Percentiles rank a stretch among this genome's conserved stretches.
Evolutionary conservation across 2,113 vertebrate species (phyloP).

Genomic region (Notothenia rossii): DNA sequence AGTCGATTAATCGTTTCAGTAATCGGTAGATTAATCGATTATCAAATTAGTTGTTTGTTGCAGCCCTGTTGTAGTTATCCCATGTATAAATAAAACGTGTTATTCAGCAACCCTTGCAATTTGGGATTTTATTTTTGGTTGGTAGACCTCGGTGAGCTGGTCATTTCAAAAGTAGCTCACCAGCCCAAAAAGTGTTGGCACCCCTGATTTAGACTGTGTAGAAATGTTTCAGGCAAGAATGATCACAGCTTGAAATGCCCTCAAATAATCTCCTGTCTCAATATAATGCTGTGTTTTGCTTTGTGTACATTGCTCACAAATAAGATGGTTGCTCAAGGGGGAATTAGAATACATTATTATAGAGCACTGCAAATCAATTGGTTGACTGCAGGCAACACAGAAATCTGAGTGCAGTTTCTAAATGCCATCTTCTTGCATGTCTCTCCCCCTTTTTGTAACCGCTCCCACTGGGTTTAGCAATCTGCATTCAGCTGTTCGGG

Average conservation of each 20-base stretch:
- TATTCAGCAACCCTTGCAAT: too few species aligned
- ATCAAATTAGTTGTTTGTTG: too few species aligned
- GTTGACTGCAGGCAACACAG: slow-evolving; percentile 41
- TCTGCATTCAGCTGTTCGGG: slow-evolving; percentile 69
- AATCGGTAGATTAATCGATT: too few species aligned
- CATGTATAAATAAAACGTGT: too few species aligned
- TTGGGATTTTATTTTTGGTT: too few species aligned
- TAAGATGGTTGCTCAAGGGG: slow-evolving; percentile 21
- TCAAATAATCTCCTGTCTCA: slow-evolving; percentile 58
- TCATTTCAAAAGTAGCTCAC: too few species aligned
- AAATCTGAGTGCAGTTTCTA: slow-evolving; percentile 46
- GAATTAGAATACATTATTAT: slow-evolving; percentile 46
- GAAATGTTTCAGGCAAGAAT: slow-evolving; percentile 58
- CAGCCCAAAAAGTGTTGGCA: too few species aligned
- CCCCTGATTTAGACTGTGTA: slow-evolving; percentile 15
- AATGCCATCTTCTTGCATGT: slow-evolving; percentile 56
- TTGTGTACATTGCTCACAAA: slow-evolving; percentile 32
- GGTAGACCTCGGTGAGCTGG: too few species aligned
- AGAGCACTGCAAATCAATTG: slow-evolving; percentile 33
- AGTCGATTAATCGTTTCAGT: too few species aligned
- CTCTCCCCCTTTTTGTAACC: slow-evolving; percentile 37
- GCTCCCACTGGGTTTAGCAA: slow-evolving; percentile 53
- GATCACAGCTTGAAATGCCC: slow-evolving; percentile 42
- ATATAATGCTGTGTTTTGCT: slow-evolving; percentile 37
- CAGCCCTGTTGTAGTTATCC: too few species aligned